phyloP scores from a whole-genome alignment of 2,888 invertebrate genomes.

The Meiosimyza decipiens region DNA sequence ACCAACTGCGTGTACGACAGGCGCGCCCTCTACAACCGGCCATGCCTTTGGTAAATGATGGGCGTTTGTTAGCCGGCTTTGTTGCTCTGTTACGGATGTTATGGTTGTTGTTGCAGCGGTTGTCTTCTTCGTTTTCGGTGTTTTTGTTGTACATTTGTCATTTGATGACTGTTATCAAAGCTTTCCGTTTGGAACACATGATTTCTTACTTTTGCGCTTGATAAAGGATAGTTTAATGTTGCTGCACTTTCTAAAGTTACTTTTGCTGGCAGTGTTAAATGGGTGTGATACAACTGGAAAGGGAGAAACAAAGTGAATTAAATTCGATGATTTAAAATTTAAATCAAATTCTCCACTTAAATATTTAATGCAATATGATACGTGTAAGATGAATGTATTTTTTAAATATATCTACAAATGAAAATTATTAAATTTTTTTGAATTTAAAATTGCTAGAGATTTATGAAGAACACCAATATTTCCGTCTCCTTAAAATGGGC shows the following conservation, averaged over 20 bases:
- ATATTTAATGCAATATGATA: too few relatives aligned
- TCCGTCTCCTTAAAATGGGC: too few relatives aligned
- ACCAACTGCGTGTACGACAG: slow-evolving; percentile 53
- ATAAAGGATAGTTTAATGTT: slow-evolving; percentile 8
- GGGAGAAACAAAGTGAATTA: too few relatives aligned
- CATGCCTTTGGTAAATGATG: slow-evolving; percentile 47
- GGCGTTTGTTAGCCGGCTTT: neutral
- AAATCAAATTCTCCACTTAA: too few relatives aligned
- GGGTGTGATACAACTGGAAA: neutral
- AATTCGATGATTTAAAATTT: too few relatives aligned
- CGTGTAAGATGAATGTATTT: too few relatives aligned
- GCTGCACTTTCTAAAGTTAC: slow-evolving; percentile 11
- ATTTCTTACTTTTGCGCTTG: slow-evolving; percentile 42
- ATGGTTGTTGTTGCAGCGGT: slow-evolving; percentile 24
- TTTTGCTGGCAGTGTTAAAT: slow-evolving; percentile 21
- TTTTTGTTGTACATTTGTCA: slow-evolving; percentile 58
- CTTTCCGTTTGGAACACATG: slow-evolving; percentile 62
- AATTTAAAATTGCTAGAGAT: too few relatives aligned
- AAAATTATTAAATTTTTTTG: too few relatives aligned
- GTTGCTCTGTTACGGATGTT: slow-evolving; percentile 13
- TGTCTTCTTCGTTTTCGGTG: slow-evolving; percentile 37
- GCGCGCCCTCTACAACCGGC: slow-evolving; percentile 54
- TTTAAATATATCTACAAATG: too few relatives aligned
- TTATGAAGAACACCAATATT: too few relatives aligned
- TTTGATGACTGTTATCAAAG: slow-evolving; percentile 65